Percentiles rank a stretch among this genome's conserved stretches.
Evolutionary conservation across 2,113 vertebrate species (phyloP).

Genomic region (western clawed frog (Xenopus tropicalis)): DNA sequence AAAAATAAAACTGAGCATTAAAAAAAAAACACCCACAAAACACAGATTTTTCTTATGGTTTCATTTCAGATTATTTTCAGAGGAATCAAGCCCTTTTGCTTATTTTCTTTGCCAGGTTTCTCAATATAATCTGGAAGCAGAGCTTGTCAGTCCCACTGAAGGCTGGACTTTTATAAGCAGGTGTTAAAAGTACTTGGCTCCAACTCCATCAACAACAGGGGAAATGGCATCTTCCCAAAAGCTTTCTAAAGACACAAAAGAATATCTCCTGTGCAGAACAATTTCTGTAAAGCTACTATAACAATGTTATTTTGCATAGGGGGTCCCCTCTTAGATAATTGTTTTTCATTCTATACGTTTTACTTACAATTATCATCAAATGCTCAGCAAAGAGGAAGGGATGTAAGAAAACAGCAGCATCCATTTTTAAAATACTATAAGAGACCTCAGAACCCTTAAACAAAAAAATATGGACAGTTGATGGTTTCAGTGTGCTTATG

Average conservation of each 20-base stretch:
- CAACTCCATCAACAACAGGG: not conserved
- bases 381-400: not conserved
- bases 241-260: not conserved
- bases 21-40: not conserved
- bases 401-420: no score
- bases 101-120: not conserved
- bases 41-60: not conserved
- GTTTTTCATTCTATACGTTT: constrained; percentile 16
- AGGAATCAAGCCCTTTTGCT: not conserved
- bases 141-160: not conserved
- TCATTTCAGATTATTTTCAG: not conserved
- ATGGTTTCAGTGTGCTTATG: no score
- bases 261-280: not conserved
- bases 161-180: not conserved
- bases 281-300: constrained; percentile 13
- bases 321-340: not conserved
- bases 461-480: no score
- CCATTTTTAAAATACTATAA: no score
- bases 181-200: constrained; percentile 2
- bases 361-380: not conserved
- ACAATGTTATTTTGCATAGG: not conserved
- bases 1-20: not conserved
- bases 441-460: no score
- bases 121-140: not conserved
- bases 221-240: not conserved